phyloP scores from a whole-genome alignment of 2,797 vertebrate species.

The Typhlichthys subterraneus region DNA sequence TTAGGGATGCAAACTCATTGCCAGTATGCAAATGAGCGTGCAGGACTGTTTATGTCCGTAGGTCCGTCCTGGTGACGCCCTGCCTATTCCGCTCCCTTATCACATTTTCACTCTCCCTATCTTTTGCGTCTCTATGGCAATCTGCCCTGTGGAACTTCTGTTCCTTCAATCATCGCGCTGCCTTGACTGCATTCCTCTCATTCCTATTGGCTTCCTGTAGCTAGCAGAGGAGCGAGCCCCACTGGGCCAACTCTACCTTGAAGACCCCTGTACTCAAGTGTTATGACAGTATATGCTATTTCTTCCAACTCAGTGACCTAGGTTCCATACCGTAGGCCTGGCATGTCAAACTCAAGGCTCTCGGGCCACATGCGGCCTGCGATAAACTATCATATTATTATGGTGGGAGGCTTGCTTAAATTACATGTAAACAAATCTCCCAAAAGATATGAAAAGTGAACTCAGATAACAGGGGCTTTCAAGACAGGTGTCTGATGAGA shows the following conservation, averaged over 20 bases:
- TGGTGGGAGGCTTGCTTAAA: no score
- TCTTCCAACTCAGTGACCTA: no score
- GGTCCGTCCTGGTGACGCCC: neutral
- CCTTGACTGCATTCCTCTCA: conserved; percentile 75
- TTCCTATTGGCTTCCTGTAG: conserved; percentile 77
- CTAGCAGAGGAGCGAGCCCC: conserved; percentile 59
- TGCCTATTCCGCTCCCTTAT: conserved; percentile 19
- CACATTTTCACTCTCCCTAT: conserved; percentile 36
- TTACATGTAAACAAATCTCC: no score
- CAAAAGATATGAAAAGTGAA: no score
- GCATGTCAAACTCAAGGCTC: no score
- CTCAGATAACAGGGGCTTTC: no score
- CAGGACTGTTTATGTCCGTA: neutral
- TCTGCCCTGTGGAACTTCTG: conserved; percentile 65
- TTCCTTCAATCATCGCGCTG: conserved; percentile 67
- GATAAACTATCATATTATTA: no score
- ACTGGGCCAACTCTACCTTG: conserved; percentile 61
- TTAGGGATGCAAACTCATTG: no score
- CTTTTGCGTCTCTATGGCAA: conserved; percentile 57
- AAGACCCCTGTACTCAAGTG: conserved; percentile 33
- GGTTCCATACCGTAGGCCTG: no score
- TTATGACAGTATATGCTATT: neutral
- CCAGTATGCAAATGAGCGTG: no score
- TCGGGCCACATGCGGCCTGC: no score
- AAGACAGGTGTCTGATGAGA: no score